Conservation (phyloP, 1,140 invertebrate genomes). For the Caenorhabditis tropicalis region DNA sequence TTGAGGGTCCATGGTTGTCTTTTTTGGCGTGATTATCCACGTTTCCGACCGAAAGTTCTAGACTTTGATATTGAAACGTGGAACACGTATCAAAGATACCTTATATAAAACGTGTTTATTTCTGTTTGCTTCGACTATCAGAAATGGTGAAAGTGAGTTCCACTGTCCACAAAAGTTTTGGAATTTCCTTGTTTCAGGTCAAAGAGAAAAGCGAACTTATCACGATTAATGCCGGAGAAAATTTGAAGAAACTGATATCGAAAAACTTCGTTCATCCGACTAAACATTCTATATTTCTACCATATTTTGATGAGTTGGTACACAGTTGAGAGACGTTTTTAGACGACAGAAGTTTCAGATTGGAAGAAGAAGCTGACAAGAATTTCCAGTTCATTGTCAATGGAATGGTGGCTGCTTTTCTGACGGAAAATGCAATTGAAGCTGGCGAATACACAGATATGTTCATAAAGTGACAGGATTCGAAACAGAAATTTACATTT, state of each 20-base stretch:
- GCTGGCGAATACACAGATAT: background rate
- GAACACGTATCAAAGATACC: no score
- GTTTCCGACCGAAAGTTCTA: no score
- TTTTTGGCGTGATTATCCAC: no score
- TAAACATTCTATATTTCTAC: background rate
- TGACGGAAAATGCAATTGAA: background rate
- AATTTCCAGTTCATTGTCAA: background rate
- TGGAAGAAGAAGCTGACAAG: background rate
- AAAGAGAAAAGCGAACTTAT: background rate
- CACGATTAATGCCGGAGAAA: background rate
- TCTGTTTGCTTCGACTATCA: no score
- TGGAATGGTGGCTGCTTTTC: background rate
- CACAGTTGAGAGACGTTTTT: background rate
- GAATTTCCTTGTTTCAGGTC: background rate
- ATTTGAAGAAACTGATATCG: background rate
- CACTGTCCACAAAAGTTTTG: no score
- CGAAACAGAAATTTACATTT: background rate
- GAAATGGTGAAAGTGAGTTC: no score
- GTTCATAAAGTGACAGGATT: background rate
- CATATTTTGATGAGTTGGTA: slow-evolving; percentile 17
- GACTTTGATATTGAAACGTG: no score
- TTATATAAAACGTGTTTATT: no score
- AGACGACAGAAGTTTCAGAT: background rate
- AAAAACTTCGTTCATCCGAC: background rate
- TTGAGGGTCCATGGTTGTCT: no score